A percentile compares a stretch with the other conserved stretches of the same genome.
phyloP scores from a whole-genome alignment of 2,888 invertebrate species.

The Poecilobothrus nobilitatus region DNA sequence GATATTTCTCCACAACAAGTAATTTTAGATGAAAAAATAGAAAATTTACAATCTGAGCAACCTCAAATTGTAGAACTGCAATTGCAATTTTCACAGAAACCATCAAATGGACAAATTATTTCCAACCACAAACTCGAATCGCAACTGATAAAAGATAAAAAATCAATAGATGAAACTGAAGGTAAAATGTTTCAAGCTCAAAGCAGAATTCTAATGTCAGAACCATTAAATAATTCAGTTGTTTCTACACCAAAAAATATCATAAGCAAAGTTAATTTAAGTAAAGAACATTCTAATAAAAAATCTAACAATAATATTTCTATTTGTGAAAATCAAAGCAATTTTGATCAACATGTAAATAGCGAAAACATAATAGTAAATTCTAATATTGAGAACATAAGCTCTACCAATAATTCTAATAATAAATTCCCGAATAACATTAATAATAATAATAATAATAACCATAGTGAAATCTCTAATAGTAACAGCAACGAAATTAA shows the following conservation, averaged over 20 bases:
- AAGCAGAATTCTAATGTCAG: neutral
- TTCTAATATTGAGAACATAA: no score
- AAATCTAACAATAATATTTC: neutral
- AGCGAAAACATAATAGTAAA: no score
- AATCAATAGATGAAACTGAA: neutral
- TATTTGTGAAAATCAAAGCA: neutral
- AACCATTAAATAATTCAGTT: neutral
- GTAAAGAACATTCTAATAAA: neutral
- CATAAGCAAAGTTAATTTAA: neutral
- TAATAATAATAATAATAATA: slow-evolving; percentile 12
- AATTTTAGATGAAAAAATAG: neutral
- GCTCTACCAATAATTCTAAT: no score
- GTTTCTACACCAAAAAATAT: neutral
- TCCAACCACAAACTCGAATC: neutral
- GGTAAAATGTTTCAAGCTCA: neutral
- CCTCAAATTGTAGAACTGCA: neutral
- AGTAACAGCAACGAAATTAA: slow-evolving; percentile 8
- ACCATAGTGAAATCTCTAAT: slow-evolving; percentile 9
- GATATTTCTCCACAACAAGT: neutral
- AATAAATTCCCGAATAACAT: no score
- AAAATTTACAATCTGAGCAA: neutral
- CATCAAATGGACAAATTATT: neutral
- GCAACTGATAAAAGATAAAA: neutral
- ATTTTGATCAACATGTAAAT: neutral
- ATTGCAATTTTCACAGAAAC: neutral